These are phyloP conservation scores for Syngnathus typhle DNA, from an alignment of 2,113 vertebrate species.

Conservation along the genomic window DNA sequence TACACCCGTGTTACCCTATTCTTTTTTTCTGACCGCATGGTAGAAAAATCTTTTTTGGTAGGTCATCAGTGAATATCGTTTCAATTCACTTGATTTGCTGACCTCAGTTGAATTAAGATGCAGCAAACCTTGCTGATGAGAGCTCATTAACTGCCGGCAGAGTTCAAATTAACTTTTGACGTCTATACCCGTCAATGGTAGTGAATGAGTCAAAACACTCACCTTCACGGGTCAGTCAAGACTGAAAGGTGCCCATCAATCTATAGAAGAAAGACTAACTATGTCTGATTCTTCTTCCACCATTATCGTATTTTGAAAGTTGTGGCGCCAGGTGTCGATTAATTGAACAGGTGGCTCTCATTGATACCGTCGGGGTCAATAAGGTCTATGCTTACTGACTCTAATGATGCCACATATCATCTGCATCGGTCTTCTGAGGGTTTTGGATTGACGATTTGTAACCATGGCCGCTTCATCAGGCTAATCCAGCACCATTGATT, in stretches of 20 bases:
- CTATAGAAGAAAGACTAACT: constrained; percentile 7
- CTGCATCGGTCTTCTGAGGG: constrained; percentile 52
- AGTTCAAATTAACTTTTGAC: too few relatives aligned
- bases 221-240: constrained; percentile 66
- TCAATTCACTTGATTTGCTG: constrained; percentile 38
- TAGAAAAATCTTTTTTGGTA: too few relatives aligned
- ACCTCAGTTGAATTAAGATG: constrained; percentile 57
- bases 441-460: constrained; percentile 26
- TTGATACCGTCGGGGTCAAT: constrained; percentile 55
- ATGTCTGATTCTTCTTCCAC: background rate
- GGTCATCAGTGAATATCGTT: constrained; percentile 10
- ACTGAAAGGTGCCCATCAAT: constrained; percentile 25
- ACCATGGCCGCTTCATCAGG: background rate
- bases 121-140: constrained; percentile 46
- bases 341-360: constrained; percentile 50
- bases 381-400: constrained; percentile 45
- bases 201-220: too few relatives aligned
- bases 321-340: constrained; percentile 30
- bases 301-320: background rate
- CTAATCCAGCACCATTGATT: constrained; percentile 13
- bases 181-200: too few relatives aligned
- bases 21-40: too few relatives aligned
- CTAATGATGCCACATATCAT: constrained; percentile 54
- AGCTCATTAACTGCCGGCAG: constrained; percentile 45
- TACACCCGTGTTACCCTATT: too few relatives aligned